phyloP scores from a whole-genome alignment of 23 tunicate species.

The Aplidium turbinatum region DNA sequence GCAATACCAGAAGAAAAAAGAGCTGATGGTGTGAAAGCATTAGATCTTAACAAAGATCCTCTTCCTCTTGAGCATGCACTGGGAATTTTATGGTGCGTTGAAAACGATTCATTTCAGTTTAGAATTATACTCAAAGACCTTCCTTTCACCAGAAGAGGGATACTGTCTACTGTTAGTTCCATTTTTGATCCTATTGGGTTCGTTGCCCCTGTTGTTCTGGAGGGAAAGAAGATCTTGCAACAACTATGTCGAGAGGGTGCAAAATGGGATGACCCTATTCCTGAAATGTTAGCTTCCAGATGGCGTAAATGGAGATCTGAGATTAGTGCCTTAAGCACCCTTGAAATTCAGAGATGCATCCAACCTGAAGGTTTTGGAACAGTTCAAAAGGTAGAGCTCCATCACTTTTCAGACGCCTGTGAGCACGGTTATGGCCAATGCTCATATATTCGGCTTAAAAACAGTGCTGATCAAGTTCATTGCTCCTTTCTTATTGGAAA shows the following conservation, averaged over 20 bases:
- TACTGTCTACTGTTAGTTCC: slow-evolving; percentile 17
- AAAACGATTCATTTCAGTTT: slow-evolving; percentile 10
- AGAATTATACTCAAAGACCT: not conserved
- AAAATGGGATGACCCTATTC: slow-evolving; percentile 8
- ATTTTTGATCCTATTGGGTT: slow-evolving; percentile 32
- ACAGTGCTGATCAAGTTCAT: not conserved
- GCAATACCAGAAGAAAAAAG: too few species aligned
- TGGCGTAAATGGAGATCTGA: slow-evolving; percentile 25
- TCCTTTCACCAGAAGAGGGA: slow-evolving; percentile 26
- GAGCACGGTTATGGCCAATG: slow-evolving; percentile 26
- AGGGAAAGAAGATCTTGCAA: slow-evolving; percentile 17
- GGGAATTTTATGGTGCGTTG: slow-evolving; percentile 25
- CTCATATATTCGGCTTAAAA: slow-evolving; percentile 22
- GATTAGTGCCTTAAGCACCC: not conserved
- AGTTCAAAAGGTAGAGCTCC: not conserved
- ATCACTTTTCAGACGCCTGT: slow-evolving; percentile 37
- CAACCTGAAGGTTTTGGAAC: slow-evolving; percentile 25
- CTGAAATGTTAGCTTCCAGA: not conserved
- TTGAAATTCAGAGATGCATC: slow-evolving; percentile 26
- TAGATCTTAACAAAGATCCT: slow-evolving; percentile 8
- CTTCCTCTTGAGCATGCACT: slow-evolving; percentile 16
- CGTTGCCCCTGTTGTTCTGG: slow-evolving; percentile 9
- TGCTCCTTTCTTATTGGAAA: slow-evolving; percentile 36
- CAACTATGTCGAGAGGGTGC: slow-evolving; percentile 7
- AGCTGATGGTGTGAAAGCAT: slow-evolving; percentile 1